phyloP scores from a whole-genome alignment of 2,888 invertebrate genomes.

The Hedya salicella region DNA sequence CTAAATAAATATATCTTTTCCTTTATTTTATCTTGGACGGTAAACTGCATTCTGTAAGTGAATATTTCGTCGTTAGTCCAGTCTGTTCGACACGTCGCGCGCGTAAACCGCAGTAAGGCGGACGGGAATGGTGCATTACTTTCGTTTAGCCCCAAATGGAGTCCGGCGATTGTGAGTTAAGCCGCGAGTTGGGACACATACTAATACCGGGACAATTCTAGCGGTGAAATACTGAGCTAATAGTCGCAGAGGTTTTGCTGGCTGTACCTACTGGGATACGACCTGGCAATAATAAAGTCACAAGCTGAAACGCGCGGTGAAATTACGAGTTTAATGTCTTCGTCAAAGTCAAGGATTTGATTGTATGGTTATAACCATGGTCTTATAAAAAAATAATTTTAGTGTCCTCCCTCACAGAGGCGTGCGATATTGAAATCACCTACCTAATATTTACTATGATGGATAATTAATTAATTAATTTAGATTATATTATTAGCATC shows the following conservation, averaged over 20 bases:
- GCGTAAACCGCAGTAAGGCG: constrained; percentile 72
- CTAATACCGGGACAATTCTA: constrained; percentile 34
- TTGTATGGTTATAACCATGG: too few species aligned
- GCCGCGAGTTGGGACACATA: constrained; percentile 38
- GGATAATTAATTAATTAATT: too few species aligned
- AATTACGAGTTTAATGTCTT: neutral
- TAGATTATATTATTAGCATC: too few species aligned
- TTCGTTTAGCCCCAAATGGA: constrained; percentile 70
- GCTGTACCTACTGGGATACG: constrained; percentile 1
- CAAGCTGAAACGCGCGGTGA: neutral
- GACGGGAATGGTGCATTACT: constrained; percentile 75
- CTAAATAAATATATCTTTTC: too few species aligned
- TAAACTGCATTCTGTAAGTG: too few species aligned
- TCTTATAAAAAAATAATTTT: too few species aligned
- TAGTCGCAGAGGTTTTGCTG: constrained; percentile 23
- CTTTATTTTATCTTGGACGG: too few species aligned
- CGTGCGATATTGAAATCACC: too few species aligned
- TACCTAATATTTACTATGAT: too few species aligned
- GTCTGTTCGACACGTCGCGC: constrained; percentile 53
- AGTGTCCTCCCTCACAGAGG: too few species aligned
- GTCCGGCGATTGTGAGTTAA: constrained; percentile 62
- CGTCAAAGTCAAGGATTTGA: too few species aligned
- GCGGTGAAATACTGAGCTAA: constrained; percentile 37
- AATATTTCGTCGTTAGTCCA: constrained; percentile 35
- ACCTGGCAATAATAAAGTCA: constrained; percentile 1